Conservation (phyloP, 2,113 vertebrate genomes). For the Psittacus erithacus region DNA sequence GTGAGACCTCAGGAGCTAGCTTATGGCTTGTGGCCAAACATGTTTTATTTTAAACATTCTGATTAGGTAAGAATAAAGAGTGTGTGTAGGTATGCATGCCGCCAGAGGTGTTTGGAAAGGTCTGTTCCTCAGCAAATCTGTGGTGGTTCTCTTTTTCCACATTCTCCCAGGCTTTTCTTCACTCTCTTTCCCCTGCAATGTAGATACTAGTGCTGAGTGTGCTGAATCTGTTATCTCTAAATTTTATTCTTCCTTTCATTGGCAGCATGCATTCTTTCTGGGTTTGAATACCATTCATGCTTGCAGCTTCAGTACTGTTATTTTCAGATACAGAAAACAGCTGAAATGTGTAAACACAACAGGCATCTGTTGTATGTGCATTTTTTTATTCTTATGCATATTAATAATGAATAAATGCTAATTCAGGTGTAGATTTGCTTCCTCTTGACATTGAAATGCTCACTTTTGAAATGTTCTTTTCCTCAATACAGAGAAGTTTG, state of each 20-base stretch:
- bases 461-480: neutral
- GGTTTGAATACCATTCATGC: neutral
- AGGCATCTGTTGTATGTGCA: neutral
- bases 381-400: neutral
- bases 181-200: neutral
- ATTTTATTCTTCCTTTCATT: neutral
- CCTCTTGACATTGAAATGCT: neutral
- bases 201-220: neutral
- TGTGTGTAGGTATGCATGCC: neutral
- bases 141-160: neutral
- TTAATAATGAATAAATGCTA: neutral
- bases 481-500: neutral
- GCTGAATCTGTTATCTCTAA: neutral
- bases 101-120: neutral
- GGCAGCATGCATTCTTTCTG: neutral
- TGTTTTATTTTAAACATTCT: neutral
- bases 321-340: neutral
- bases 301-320: neutral
- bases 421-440: neutral
- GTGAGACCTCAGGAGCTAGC: neutral
- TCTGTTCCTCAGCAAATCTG: neutral
- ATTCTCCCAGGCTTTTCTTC: neutral
- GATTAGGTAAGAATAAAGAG: neutral
- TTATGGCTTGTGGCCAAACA: neutral
- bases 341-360: neutral